Evolutionary conservation across 2,797 vertebrate species (phyloP), one percentile per base, ranked within the genome.

Genomic region (Danio aesculapii): DNA sequence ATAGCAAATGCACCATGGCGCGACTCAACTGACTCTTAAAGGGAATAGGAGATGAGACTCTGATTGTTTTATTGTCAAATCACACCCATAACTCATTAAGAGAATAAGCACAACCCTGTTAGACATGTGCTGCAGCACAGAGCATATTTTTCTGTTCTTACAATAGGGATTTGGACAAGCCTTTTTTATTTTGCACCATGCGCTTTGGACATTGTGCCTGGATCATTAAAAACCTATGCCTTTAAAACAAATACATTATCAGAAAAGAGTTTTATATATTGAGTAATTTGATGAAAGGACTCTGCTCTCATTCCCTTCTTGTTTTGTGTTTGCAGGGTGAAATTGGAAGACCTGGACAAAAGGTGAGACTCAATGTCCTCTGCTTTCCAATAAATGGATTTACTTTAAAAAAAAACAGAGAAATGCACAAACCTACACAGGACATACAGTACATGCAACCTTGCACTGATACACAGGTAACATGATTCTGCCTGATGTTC

Each of bases 311-410:
- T 84, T 74, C 50, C 84, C 83, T 81, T 39, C 43, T 79, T 30
- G 16, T 14, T 58, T 13, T 19, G 83, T 86, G 92, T 92, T 90
- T 86, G 84, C 94, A 99, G 98, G 98, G 98, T 91, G 98, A 99
- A 93, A 95, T 99, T 85, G 98, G 98, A 93, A 95, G 96, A 93
- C 97, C 98, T 82, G 98, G 98, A 93, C 96, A 97, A 94, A 99
- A 98, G 97, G 98, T 99, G 96, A 91, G 95, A 86, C 71, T 84
- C 85, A 88, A 92, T 86, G 87, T 91, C 93, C 89, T 86, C 68
- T 44, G 68, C 88, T 83, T 89, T 88, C 73, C 19, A 21, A 83
- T 93, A 93, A 94, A 82, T 93, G 86, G 88, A 92, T 93, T 93
- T 93, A 82, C 85, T 89, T 81, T n/a, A 30, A 89, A 19, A 52